phyloP scores from a whole-genome alignment of 2,888 invertebrate genomes.

The Imbricaverruca yamaguchii region DNA sequence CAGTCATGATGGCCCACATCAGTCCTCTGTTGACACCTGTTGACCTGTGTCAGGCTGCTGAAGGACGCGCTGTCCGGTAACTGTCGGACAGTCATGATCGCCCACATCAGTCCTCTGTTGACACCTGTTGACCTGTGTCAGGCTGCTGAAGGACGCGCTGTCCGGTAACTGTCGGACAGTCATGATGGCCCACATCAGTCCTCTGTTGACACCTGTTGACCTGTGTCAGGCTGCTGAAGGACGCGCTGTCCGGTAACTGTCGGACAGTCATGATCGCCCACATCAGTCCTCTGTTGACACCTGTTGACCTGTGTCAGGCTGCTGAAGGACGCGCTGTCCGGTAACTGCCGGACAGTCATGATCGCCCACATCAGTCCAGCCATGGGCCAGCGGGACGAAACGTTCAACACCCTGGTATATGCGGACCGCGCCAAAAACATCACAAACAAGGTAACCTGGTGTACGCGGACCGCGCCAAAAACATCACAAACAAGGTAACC shows the following conservation, averaged over 20 bases:
- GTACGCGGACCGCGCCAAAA: conserved; percentile 87
- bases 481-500: conserved; percentile 75
- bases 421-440: conserved; percentile 90
- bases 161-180: conserved; percentile 90
- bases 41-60: conserved; percentile 55
- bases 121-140: conserved; percentile 67
- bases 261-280: conserved; percentile 96
- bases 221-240: conserved; percentile 51
- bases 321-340: conserved; percentile 65
- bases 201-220: conserved; percentile 70
- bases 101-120: conserved; percentile 80
- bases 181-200: conserved; percentile 93
- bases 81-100: conserved; percentile 94
- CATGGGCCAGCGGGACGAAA: conserved; percentile 76
- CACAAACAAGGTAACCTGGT: conserved; percentile 72
- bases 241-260: conserved; percentile 82
- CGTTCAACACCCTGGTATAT: conserved; percentile 85
- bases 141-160: conserved; percentile 55
- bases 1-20: conserved; percentile 95
- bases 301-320: conserved; percentile 62
- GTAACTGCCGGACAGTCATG: conserved; percentile 93
- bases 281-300: conserved; percentile 70
- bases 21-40: conserved; percentile 71
- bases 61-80: conserved; percentile 76
- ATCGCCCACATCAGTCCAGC: conserved; percentile 90